Evolutionary conservation across 2,797 vertebrate genomes (phyloP).

Genomic region (Melanotaenia maccullochi): DNA sequence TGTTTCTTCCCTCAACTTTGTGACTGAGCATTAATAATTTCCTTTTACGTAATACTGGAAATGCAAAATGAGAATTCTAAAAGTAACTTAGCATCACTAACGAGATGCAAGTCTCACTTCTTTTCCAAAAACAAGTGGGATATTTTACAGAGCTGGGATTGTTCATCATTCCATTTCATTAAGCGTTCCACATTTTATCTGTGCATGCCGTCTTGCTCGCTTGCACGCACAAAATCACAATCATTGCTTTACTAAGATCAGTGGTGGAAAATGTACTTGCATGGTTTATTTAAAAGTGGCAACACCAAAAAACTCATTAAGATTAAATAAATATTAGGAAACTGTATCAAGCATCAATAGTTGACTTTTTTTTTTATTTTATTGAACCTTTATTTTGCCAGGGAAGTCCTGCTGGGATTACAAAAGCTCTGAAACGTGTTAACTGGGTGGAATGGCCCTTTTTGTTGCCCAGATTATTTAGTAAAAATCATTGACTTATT

Average conservation of each 20-base stretch:
- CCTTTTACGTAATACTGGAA: background rate
- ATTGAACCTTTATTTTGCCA: too few relatives aligned
- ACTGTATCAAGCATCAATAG: background rate
- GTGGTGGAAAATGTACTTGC: background rate
- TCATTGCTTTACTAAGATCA: background rate
- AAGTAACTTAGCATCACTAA: background rate
- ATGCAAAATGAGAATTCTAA: background rate
- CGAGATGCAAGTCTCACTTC: too few relatives aligned
- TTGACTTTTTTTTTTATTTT: background rate
- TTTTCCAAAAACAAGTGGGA: background rate
- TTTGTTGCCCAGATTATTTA: background rate
- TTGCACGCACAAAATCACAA: background rate
- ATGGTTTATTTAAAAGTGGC: background rate
- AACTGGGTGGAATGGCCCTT: background rate
- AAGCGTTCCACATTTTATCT: background rate
- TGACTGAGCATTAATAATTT: conserved; percentile 13
- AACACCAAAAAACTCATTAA: background rate
- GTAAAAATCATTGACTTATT: background rate
- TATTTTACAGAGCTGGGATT: background rate
- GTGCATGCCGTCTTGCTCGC: background rate
- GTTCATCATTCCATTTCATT: background rate
- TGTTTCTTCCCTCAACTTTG: background rate
- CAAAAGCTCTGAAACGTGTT: background rate
- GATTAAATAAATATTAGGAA: background rate
- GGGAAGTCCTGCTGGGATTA: too few relatives aligned